phyloP scores from a whole-genome alignment of 2,113 vertebrate species.

The Callospermophilus lateralis region DNA sequence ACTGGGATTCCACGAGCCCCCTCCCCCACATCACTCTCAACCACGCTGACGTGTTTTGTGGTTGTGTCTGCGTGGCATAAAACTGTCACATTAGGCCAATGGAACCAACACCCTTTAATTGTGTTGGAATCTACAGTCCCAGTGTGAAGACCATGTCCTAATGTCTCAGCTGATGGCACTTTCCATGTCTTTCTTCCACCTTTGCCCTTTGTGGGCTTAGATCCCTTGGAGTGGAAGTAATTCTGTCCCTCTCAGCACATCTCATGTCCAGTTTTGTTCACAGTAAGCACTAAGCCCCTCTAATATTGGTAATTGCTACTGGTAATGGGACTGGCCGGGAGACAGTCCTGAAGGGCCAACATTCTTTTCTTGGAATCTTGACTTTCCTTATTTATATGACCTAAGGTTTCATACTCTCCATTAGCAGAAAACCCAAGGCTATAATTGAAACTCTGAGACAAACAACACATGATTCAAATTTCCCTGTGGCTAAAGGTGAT shows the following conservation, averaged over 20 bases:
- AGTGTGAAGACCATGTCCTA: neutral
- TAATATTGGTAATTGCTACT: neutral
- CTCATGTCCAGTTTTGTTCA: neutral
- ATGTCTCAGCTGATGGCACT: neutral
- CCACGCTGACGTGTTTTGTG: neutral
- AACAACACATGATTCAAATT: slow-evolving; percentile 56
- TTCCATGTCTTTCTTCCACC: neutral
- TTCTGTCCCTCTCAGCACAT: neutral
- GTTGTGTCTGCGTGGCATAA: neutral
- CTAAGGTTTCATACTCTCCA: slow-evolving; percentile 5
- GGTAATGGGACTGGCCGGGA: neutral
- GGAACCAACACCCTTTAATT: neutral
- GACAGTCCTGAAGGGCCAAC: neutral
- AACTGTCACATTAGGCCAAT: neutral
- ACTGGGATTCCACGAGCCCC: no score
- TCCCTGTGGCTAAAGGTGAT: slow-evolving; percentile 45
- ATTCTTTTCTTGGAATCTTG: neutral
- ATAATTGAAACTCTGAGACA: slow-evolving; percentile 5
- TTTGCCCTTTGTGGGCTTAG: neutral
- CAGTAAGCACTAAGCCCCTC: neutral
- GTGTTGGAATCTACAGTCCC: neutral
- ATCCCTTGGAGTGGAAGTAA: neutral
- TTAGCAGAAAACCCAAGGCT: slow-evolving; percentile 14
- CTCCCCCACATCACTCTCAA: neutral
- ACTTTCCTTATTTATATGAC: slow-evolving; percentile 22